phyloP scores from a whole-genome alignment of 2,888 invertebrate species.

The Stegana nigrithorax region DNA sequence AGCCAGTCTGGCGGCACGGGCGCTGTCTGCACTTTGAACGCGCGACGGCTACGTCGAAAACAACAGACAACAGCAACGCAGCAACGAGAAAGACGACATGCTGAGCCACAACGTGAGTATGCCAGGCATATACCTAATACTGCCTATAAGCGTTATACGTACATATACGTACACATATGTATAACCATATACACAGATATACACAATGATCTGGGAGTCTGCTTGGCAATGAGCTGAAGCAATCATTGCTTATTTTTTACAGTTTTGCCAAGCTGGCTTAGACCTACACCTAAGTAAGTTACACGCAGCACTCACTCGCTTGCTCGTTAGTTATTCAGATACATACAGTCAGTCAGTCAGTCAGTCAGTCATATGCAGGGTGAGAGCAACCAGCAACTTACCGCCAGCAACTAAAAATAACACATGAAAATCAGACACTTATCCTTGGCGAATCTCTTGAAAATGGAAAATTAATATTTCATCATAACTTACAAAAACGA shows the following conservation, averaged over 20 bases:
- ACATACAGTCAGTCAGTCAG: background rate
- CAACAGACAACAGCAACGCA: background rate
- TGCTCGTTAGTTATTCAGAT: no score
- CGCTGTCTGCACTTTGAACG: background rate
- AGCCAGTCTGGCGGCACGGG: background rate
- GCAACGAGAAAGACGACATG: background rate
- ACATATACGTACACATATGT: background rate
- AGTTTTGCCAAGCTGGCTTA: background rate
- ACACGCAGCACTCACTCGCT: no score
- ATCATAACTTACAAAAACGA: conserved; percentile 34
- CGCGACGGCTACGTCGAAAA: background rate
- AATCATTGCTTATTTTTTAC: no score
- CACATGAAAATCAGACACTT: conserved; percentile 28
- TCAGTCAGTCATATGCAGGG: no score
- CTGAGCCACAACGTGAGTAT: background rate
- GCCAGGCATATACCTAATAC: background rate
- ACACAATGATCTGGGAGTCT: background rate
- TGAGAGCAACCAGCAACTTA: no score
- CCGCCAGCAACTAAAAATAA: conserved; percentile 30
- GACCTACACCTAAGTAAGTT: no score
- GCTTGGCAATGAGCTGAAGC: no score
- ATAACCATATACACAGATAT: background rate
- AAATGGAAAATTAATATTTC: conserved; percentile 47
- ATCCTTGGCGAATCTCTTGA: conserved; percentile 44
- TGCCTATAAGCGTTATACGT: background rate